These are phyloP conservation scores for Arothron firmamentum DNA, from an alignment of 2,113 vertebrate genomes.

Conservation along the genomic window DNA sequence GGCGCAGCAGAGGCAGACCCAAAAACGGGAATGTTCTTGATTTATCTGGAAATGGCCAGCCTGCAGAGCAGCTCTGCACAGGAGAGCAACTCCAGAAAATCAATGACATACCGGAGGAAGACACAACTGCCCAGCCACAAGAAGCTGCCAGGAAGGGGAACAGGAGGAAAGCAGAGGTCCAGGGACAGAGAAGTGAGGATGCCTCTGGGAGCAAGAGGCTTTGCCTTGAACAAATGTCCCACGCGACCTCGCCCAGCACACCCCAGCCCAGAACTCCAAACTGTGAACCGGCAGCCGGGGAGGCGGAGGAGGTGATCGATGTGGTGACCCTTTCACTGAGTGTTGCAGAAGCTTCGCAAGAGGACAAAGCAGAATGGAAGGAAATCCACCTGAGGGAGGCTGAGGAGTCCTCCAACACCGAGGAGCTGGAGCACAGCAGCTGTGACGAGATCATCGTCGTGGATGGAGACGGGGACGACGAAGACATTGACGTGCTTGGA, in stretches of 20 bases:
- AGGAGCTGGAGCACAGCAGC: constrained; percentile 11
- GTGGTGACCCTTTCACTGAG: background rate
- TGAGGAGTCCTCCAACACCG: background rate
- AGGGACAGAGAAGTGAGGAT: background rate
- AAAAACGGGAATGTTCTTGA: background rate
- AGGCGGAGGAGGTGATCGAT: constrained; percentile 4
- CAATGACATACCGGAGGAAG: background rate
- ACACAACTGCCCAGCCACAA: background rate
- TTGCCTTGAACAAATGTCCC: background rate
- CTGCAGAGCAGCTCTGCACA: background rate
- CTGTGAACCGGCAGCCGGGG: background rate
- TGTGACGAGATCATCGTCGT: constrained; percentile 15
- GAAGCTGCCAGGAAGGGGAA: background rate
- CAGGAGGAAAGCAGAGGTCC: constrained; percentile 26
- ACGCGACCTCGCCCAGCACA: no score
- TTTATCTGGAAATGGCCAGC: background rate
- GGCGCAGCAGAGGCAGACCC: background rate
- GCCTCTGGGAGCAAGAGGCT: constrained; percentile 29
- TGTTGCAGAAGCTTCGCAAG: background rate
- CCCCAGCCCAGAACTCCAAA: background rate
- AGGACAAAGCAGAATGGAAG: background rate
- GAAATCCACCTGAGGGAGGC: background rate
- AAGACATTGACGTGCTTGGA: constrained; percentile 61
- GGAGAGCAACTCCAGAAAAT: background rate
- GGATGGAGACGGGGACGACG: constrained; percentile 18